A percentile compares a stretch with the other conserved stretches of the same genome.
phyloP scores from a whole-genome alignment of 2,888 invertebrate species.

The Volucella inflata region DNA sequence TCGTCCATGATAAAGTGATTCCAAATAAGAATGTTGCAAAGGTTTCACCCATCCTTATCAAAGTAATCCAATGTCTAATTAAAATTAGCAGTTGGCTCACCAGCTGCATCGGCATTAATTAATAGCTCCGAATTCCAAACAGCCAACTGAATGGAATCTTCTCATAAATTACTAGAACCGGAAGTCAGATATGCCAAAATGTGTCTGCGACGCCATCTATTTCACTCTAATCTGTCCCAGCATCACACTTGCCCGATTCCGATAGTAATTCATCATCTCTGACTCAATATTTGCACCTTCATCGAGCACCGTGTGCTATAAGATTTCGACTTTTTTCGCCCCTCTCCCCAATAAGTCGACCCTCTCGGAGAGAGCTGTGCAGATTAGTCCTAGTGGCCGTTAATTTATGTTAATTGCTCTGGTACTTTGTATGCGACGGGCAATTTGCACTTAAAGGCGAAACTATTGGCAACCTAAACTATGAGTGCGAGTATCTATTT shows the following conservation, averaged over 20 bases:
- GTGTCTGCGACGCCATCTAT: conserved; percentile 67
- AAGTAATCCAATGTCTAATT: background rate
- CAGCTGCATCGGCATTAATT: conserved; percentile 30
- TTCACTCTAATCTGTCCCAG: conserved; percentile 55
- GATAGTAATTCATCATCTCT: conserved; percentile 48
- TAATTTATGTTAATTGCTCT: conserved; percentile 75
- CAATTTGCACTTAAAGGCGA: conserved; percentile 65
- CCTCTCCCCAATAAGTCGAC: conserved; percentile 6
- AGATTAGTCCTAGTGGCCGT: conserved; percentile 61
- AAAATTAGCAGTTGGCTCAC: conserved; percentile 21
- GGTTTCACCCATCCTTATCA: too few species aligned
- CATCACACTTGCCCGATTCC: conserved; percentile 29
- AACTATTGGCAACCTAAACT: conserved; percentile 24
- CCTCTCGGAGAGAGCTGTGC: conserved; percentile 17
- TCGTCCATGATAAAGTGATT: too few species aligned
- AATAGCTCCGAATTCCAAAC: conserved; percentile 4
- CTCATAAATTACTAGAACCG: conserved; percentile 51
- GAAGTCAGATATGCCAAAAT: conserved; percentile 41
- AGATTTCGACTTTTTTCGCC: background rate
- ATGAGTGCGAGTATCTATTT: conserved; percentile 14
- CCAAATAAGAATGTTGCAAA: too few species aligned
- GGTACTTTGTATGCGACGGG: conserved; percentile 64
- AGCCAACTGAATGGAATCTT: conserved; percentile 17
- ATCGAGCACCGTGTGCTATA: background rate
- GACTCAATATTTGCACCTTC: conserved; percentile 50